Base-by-base conservation (phyloP, 1,140 invertebrate genomes). In the Pseudomyrmex flavicornis region DNA sequence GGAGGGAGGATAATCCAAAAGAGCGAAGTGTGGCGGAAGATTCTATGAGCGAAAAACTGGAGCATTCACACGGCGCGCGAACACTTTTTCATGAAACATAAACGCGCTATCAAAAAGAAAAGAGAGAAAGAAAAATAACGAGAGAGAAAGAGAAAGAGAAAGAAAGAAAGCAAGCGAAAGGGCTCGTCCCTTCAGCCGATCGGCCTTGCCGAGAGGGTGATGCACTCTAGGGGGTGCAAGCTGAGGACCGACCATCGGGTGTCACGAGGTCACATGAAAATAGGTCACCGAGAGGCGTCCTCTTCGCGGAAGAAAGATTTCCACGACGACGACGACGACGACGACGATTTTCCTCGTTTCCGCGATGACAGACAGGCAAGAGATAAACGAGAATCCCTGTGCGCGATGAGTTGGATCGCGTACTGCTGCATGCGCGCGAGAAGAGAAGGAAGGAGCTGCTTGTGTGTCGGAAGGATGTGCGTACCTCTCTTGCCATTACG, bases 401-500 rank as follows among this genome's bases (percentile, higher is more conserved):
- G 12, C 46, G 58, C n/a, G 35, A 35, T 35, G 35, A 7, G n/a
- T 8, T 12, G 1, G 20, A 69, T 56, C 4, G 70, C 46, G 15
- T 44, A 50, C 35, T 35, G 72, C 61, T 65, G 52, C 48, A 72
- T 68, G 79, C 61, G 70, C 15, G 83, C 77, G 83, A 73, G 44
- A 48, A 44, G 13, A 8, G 2, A 54, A 72, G 26, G 50, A 72
- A 10, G 48, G 15, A 56, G 17, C 20, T 46, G 54, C 77, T 35
- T 35, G 35, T 35, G 35, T 35, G 5, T 35, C 20, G 70, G 52
- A 73, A 72, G 44, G 75, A 77, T 48, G 73, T 89, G 85, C 92
- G 66, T 93, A 95, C 95, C 94, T 95, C 94, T 95, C 94, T 95
- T 94, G 94, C 94, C 94, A 95, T 95, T 94, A 95, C 94, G 94